Conservation (phyloP, 1,140 invertebrate genomes). For the Pinna nobilis region DNA sequence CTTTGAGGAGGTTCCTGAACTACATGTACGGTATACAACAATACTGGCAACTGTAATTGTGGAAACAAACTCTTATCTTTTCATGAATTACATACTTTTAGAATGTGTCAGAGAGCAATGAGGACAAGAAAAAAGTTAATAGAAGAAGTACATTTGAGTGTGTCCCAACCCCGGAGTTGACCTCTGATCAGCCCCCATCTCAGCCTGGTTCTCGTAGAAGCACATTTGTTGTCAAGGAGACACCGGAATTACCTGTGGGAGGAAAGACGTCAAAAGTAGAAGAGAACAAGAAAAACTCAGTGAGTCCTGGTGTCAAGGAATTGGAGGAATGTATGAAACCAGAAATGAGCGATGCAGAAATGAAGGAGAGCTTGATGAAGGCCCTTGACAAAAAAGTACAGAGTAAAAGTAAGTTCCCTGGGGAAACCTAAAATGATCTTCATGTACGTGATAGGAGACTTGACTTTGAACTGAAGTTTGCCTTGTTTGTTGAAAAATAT, state of each 20-base stretch:
- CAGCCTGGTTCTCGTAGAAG: neutral
- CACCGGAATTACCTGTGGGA: too few species aligned
- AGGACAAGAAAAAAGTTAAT: conserved; percentile 35
- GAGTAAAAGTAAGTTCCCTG: conserved; percentile 50
- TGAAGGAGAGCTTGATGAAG: conserved; percentile 54
- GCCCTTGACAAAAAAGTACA: conserved; percentile 63
- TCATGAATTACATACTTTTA: too few species aligned
- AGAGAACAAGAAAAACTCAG: conserved; percentile 3
- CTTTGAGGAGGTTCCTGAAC: too few species aligned
- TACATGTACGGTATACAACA: too few species aligned
- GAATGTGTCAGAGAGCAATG: too few species aligned
- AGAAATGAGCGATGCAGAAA: conserved; percentile 55
- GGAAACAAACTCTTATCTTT: too few species aligned
- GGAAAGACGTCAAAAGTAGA: neutral
- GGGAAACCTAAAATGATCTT: too few species aligned
- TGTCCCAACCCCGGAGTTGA: conserved; percentile 30
- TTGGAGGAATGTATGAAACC: conserved; percentile 56
- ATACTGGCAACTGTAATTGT: too few species aligned
- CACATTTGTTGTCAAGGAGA: conserved; percentile 3
- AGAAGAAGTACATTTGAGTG: conserved; percentile 57
- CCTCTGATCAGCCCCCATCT: neutral
- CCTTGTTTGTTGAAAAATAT: too few species aligned
- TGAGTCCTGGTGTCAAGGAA: conserved; percentile 54
- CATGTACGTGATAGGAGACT: too few species aligned
- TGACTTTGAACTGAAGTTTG: too few species aligned